Evolutionary conservation across 53 echinoderm and acorn worm genomes (phyloP), one percentile per base, ranked within the genome.

Genomic region (Mesocentrotus franciscanus): DNA sequence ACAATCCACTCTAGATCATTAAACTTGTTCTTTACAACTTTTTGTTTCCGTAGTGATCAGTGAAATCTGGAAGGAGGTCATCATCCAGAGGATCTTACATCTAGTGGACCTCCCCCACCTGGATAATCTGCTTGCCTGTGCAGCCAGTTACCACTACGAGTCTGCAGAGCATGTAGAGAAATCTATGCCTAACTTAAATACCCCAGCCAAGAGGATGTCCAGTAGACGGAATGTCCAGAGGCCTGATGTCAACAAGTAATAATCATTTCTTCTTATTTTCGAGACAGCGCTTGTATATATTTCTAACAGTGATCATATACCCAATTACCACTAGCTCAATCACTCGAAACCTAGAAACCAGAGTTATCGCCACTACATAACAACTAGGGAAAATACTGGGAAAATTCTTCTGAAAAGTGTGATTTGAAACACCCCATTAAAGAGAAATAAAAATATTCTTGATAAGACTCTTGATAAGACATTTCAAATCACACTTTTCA

Each of bases 61-160:
- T 72, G 95, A 96, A 39, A 97, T 98, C 49, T 98, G 98, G 98
- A 97, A 95, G 92, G 97, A 98, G 89, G 94, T 95, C 24, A 97
- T 97, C 16, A 92, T 98, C 18, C 96, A 97, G 96, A 97, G 97
- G 96, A 85, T 98, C 91, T 96, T 98, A 68, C 96, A 97, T 70
- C 94, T 98, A 56, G 95, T 98, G 95, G 98, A 98, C 1, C 58
- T 98, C 30, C 96, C 97, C 91, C 83, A 96, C 36, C 96, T 98
- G 78, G 98, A 98, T 56, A 96, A 98, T 58, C 95, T 98, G 56
- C 89, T 98, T 61, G 93, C 95, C 60, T 98, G 97, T 96, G 78
- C 97, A 36, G 96, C 95, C 35, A 78, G 96, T 71, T 98, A 96
- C 95, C 79, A 66, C 15, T 95, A 97, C 61, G 95, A 96, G 60